Evolutionary conservation across 2,888 invertebrate species (phyloP).

Genomic region (Eugnorisma glareosa): DNA sequence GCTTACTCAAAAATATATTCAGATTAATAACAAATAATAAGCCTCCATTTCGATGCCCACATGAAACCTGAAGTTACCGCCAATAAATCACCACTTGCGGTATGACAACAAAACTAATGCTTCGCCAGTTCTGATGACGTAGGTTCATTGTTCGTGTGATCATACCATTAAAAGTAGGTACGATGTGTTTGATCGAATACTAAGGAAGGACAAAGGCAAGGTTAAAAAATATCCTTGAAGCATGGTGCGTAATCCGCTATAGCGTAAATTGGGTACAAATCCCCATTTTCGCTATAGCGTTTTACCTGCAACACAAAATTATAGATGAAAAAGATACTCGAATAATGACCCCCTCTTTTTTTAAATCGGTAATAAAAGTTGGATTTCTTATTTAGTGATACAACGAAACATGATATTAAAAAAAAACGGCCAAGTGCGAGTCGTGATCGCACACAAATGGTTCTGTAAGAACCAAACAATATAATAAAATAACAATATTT

Average conservation of each 20-base stretch:
- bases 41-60: neutral
- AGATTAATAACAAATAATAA: slow-evolving; percentile 2
- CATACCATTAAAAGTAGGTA: slow-evolving; percentile 25
- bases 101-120: slow-evolving; percentile 1
- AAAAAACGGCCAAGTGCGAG: neutral
- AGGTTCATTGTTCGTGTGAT: slow-evolving; percentile 40
- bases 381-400: too few relatives aligned
- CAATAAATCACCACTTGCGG: slow-evolving; percentile 26
- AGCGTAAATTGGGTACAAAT: neutral
- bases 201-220: neutral
- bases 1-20: neutral
- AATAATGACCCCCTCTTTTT: neutral
- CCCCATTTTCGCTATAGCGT: too few relatives aligned
- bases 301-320: too few relatives aligned
- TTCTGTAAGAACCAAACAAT: too few relatives aligned
- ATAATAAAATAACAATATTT: too few relatives aligned
- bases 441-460: too few relatives aligned
- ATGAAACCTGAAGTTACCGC: neutral
- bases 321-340: neutral
- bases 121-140: slow-evolving; percentile 31
- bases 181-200: neutral
- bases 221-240: neutral
- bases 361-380: neutral
- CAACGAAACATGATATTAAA: slow-evolving; percentile 12
- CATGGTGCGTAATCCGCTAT: neutral